A percentile compares a stretch with the other conserved stretches of the same genome.
Conservation (phyloP, 2,797 vertebrate species). For the Momotus momota region DNA sequence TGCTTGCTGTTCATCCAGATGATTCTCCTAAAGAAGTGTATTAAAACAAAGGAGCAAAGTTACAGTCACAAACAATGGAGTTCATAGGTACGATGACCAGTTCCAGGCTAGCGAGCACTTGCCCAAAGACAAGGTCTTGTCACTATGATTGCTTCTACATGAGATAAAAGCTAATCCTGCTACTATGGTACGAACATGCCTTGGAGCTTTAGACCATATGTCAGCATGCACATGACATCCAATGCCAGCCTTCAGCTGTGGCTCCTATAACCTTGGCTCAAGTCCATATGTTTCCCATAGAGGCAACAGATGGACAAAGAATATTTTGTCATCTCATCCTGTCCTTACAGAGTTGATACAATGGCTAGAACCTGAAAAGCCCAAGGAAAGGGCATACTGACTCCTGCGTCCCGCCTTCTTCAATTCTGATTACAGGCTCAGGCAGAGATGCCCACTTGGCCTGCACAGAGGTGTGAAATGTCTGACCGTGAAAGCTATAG, state of each 20-base stretch:
- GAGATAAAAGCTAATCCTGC: slow-evolving; percentile 28
- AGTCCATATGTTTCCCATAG: slow-evolving; percentile 11
- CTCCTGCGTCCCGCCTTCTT: background rate
- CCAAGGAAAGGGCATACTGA: background rate
- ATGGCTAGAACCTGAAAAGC: slow-evolving; percentile 6
- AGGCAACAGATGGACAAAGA: slow-evolving; percentile 48
- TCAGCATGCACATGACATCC: background rate
- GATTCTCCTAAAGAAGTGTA: background rate
- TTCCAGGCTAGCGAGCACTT: slow-evolving; percentile 28
- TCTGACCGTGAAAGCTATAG: slow-evolving; percentile 2
- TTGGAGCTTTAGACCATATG: slow-evolving; percentile 41
- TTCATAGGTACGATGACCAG: background rate
- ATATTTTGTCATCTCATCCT: slow-evolving; percentile 7
- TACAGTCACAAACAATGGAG: background rate
- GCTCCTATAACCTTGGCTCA: slow-evolving; percentile 18
- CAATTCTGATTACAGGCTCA: background rate
- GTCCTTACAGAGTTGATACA: background rate
- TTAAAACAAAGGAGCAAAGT: background rate
- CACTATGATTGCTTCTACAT: slow-evolving; percentile 26
- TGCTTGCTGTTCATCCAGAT: slow-evolving; percentile 10
- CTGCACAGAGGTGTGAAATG: slow-evolving; percentile 8
- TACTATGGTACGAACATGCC: background rate
- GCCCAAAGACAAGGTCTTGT: slow-evolving; percentile 5
- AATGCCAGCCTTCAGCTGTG: slow-evolving; percentile 29
- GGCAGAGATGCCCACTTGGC: slow-evolving; percentile 15